These are phyloP conservation scores for Melinopterus prodromus DNA, from an alignment of 2,888 invertebrate species.

Conservation along the genomic window DNA sequence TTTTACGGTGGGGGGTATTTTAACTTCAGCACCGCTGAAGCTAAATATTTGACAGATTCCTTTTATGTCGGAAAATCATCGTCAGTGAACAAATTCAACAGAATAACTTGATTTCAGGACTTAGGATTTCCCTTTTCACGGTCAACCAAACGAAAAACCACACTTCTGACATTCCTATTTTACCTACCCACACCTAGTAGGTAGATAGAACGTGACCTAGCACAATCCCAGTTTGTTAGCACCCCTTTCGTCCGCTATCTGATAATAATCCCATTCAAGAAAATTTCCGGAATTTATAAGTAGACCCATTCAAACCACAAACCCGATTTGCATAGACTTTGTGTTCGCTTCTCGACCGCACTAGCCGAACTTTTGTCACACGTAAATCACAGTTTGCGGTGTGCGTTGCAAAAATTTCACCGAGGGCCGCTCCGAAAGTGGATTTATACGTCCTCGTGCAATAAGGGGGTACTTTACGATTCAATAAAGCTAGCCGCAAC, in stretches of 20 bases:
- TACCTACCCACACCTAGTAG: background rate
- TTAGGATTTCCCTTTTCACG: no score
- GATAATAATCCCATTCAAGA: slow-evolving; percentile 4
- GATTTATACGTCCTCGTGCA: background rate
- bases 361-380: background rate
- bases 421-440: background rate
- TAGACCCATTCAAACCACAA: background rate
- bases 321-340: background rate
- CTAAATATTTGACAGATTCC: no score
- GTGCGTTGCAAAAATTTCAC: background rate
- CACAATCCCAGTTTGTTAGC: background rate
- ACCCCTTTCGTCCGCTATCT: background rate
- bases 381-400: background rate
- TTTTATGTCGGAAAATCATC: no score
- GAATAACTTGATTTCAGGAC: no score
- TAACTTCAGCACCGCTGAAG: no score
- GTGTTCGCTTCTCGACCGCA: background rate
- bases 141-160: no score
- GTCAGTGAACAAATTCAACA: no score
- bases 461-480: background rate
- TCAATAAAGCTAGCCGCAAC: background rate
- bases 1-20: no score
- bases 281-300: background rate
- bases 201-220: background rate
- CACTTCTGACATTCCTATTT: no score